Base-by-base conservation (phyloP, 2,113 vertebrate genomes). In the Genyomyrus donnyi region DNA sequence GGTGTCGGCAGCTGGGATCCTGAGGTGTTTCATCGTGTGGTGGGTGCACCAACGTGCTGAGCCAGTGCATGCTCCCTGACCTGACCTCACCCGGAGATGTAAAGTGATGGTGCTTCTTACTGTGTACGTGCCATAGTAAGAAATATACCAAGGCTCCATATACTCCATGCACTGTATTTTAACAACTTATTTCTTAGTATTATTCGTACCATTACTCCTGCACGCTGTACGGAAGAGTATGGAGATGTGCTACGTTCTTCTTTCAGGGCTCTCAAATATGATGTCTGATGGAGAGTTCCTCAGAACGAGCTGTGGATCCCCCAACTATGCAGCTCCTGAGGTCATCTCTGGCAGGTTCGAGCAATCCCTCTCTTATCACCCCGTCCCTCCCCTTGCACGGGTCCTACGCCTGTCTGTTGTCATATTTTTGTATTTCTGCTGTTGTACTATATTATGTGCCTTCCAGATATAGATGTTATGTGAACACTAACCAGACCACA, bases 211-310 rank as follows among this genome's bases (percentile, higher is more conserved):
- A 2, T 80, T 77, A 39, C 70, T 10, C 62, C 27, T 31, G 62
- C 10, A 31, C 62, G 19, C 35, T 80, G 6, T 19, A 80, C 5
- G 3, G 66, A 74, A 4, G 27, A 74, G 11, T 15, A 35, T 42
- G 35, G 35, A 19, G 13, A 80, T 19, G 35, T 80, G 13, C 74
- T 42, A 8, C 66, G 7, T 1, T 94, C 27, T 95, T 8, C 45
- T 93, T 91, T 93, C 91, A 99, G 98, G 98, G 3, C 93, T 99
- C 89, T 99, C 98, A 70, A 99, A 99, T 94, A 99, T 99, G 98
- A 99, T 99, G 98, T 99, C 98, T 90, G 98, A 99, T 89, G 98
- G 98, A 0, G 98, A 99, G 93, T 99, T 99, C 92, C 95, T 99
- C 1, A 95, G 98, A 91, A 99, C 98, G 35, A 99, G 98, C 93